Conservation (phyloP, 2,888 invertebrate genomes). For the Cephalotes varians region DNA sequence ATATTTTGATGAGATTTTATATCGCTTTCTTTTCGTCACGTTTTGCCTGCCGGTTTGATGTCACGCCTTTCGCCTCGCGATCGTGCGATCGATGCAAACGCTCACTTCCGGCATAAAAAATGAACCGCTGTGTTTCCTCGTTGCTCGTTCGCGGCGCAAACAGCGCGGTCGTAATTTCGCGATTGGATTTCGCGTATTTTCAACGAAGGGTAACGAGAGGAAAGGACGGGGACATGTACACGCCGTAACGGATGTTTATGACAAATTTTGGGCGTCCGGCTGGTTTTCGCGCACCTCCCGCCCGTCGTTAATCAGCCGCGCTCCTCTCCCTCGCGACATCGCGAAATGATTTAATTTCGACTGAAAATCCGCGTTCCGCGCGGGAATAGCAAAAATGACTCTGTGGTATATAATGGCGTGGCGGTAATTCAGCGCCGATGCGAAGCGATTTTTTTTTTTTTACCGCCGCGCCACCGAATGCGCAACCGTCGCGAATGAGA, state of each 20-base stretch:
- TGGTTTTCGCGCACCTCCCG: constrained; percentile 29
- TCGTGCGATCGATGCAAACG: constrained; percentile 10
- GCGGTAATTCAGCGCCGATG: constrained; percentile 52
- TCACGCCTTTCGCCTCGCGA: neutral
- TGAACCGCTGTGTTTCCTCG: neutral
- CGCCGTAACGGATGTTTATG: constrained; percentile 39
- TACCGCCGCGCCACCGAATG: neutral
- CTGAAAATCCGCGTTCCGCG: constrained; percentile 42
- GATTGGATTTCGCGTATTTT: constrained; percentile 30
- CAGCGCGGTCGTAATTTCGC: neutral
- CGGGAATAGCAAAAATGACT: constrained; percentile 55
- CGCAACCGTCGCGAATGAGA: neutral
- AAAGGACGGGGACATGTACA: neutral
- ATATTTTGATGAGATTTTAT: constrained; percentile 8
- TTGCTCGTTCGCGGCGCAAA: neutral
- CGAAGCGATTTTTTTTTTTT: constrained; percentile 57
- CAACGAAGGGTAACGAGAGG: neutral
- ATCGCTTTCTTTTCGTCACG: neutral
- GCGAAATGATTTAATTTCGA: constrained; percentile 61
- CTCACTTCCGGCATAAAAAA: constrained; percentile 36
- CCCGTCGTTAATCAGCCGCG: constrained; percentile 50
- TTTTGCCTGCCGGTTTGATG: neutral
- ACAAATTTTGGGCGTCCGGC: constrained; percentile 44
- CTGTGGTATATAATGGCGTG: constrained; percentile 48
- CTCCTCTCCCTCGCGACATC: constrained; percentile 32